Conservation (phyloP, 2,113 vertebrate genomes). For the Asarcornis scutulata region DNA sequence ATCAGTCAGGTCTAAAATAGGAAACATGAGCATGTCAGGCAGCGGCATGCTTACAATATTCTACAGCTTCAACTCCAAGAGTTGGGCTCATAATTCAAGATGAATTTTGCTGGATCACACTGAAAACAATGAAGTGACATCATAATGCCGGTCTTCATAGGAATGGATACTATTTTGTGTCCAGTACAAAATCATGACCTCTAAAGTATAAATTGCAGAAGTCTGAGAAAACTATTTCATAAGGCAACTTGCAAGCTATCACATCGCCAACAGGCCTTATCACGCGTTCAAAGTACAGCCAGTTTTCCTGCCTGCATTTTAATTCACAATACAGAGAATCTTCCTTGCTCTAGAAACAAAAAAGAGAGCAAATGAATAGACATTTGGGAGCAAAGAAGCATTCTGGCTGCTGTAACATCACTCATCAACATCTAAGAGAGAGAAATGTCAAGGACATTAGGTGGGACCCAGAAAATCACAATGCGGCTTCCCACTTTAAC, state of each 20-base stretch:
- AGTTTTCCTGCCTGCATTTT: neutral
- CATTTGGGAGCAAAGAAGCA: neutral
- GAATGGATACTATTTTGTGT: conserved; percentile 44
- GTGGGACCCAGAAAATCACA: neutral
- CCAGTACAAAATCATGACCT: conserved; percentile 61
- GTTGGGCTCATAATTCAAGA: conserved; percentile 76
- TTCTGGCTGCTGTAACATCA: neutral
- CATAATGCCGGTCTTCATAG: conserved; percentile 60
- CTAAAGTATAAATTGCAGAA: conserved; percentile 47
- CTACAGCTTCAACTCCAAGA: conserved; percentile 75
- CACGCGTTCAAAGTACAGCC: neutral
- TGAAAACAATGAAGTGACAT: conserved; percentile 73
- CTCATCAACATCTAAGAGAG: neutral
- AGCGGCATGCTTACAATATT: conserved; percentile 83
- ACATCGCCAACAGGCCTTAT: neutral
- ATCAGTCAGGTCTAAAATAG: conserved; percentile 90
- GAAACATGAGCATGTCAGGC: conserved; percentile 82
- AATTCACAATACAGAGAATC: neutral
- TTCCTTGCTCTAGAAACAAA: neutral
- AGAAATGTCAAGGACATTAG: neutral
- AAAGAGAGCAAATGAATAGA: neutral
- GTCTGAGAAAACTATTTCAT: conserved; percentile 21
- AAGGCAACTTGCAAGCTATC: neutral
- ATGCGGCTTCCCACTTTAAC: neutral
- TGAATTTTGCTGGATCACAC: conserved; percentile 32